Conservation (phyloP, 2,797 vertebrate genomes). For the Chiloscyllium punctatum region DNA sequence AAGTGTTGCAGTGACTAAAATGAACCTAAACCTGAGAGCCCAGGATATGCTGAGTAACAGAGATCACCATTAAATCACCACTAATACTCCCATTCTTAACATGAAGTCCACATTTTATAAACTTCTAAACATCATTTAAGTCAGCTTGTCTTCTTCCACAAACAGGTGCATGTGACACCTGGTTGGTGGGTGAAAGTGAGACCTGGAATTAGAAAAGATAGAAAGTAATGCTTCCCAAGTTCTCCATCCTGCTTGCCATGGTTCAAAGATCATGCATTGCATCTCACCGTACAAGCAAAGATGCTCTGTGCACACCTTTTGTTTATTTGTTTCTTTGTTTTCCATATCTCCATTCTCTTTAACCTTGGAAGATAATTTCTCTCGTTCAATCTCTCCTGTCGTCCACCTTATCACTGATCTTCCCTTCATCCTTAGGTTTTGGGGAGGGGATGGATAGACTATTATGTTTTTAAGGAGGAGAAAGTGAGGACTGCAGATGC, state of each 20-base stretch:
- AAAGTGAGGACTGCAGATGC: too few relatives aligned
- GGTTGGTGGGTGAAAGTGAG: neutral
- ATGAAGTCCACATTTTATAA: neutral
- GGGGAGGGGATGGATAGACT: too few relatives aligned
- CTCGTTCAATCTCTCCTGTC: neutral
- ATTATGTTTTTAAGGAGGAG: too few relatives aligned
- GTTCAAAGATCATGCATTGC: neutral
- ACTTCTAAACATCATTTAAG: neutral
- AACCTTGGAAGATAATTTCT: neutral
- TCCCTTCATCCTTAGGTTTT: neutral
- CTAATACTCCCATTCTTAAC: neutral
- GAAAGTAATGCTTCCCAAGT: neutral
- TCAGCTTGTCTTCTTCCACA: neutral
- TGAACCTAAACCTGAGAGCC: neutral
- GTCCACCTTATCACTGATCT: neutral
- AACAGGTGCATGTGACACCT: neutral
- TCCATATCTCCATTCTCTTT: neutral
- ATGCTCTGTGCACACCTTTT: neutral
- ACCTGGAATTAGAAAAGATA: neutral
- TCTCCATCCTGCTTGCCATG: neutral
- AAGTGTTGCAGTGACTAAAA: neutral
- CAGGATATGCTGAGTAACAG: too few relatives aligned
- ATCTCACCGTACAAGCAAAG: neutral
- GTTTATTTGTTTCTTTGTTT: neutral
- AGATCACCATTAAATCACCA: neutral